Conservation (phyloP, 2,113 vertebrate genomes). For the Sapayoa aenigma region DNA sequence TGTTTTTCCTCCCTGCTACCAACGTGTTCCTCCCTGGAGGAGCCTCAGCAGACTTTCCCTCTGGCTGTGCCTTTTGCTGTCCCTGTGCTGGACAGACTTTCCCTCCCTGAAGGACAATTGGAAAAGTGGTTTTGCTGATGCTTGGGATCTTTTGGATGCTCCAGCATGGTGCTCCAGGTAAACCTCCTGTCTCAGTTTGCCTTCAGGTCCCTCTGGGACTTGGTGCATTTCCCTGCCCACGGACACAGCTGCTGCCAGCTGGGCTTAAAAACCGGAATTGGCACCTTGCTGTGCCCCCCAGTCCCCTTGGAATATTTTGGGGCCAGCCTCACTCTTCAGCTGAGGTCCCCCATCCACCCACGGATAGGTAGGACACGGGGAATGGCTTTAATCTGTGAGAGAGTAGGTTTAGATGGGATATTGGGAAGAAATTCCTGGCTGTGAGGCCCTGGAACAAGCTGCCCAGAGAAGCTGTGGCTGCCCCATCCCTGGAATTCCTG, state of each 20-base stretch:
- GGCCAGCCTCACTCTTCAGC: not conserved
- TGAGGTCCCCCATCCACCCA: not conserved
- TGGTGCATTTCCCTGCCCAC: not conserved
- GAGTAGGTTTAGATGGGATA: not conserved
- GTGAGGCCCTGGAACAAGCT: not conserved
- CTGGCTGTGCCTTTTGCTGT: not conserved
- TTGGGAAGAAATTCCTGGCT: not conserved
- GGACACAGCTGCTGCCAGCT: not conserved
- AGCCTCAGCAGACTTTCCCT: not conserved
- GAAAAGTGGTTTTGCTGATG: not conserved
- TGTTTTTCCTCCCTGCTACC: not conserved
- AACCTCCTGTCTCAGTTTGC: not conserved
- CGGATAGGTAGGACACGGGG: not conserved
- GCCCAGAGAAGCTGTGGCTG: not conserved
- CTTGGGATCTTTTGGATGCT: not conserved
- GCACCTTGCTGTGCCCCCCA: not conserved
- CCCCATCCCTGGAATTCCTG: not conserved
- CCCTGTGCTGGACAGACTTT: not conserved
- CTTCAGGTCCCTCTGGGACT: not conserved
- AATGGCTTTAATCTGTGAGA: not conserved
- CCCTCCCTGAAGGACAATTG: not conserved
- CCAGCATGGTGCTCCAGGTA: not conserved
- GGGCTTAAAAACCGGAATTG: not conserved
- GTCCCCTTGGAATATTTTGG: not conserved
- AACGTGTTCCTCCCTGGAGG: not conserved